These are phyloP conservation scores for Strix occidentalis DNA, from an alignment of 2,797 vertebrate species.

Conservation along the genomic window DNA sequence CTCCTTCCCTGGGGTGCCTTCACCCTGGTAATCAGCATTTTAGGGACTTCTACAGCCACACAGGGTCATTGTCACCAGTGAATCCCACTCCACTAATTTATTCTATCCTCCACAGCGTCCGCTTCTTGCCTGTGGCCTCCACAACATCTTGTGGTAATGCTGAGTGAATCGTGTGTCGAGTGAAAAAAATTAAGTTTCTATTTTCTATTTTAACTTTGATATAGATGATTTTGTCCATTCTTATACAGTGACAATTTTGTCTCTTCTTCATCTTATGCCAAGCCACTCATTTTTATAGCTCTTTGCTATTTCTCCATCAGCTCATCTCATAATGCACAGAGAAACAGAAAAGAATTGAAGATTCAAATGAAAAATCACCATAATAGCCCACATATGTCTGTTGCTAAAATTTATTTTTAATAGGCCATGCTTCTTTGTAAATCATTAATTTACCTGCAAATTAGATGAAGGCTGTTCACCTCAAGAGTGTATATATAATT, in stretches of 20 bases:
- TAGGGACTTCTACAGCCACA: not conserved
- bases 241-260: not conserved
- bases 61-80: not conserved
- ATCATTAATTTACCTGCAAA: slow-evolving; percentile 49
- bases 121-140: not conserved
- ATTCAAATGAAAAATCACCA: not conserved
- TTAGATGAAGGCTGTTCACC: slow-evolving; percentile 29
- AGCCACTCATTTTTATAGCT: not conserved
- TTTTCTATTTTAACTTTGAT: not conserved
- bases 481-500: slow-evolving; percentile 11
- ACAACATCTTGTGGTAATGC: not conserved
- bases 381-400: not conserved
- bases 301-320: not conserved
- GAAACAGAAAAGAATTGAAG: not conserved
- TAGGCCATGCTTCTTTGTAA: not conserved
- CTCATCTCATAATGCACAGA: not conserved
- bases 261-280: not conserved
- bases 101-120: not conserved
- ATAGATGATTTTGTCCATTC: not conserved
- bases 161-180: not conserved
- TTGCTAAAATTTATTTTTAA: not conserved
- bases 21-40: not conserved
- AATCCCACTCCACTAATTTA: not conserved
- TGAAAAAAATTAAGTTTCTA: not conserved
- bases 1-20: not conserved